Percentiles rank a stretch among this genome's conserved stretches.
Evolutionary conservation across 1,140 invertebrate species (phyloP).

Genomic region (Drosophila orosa): DNA sequence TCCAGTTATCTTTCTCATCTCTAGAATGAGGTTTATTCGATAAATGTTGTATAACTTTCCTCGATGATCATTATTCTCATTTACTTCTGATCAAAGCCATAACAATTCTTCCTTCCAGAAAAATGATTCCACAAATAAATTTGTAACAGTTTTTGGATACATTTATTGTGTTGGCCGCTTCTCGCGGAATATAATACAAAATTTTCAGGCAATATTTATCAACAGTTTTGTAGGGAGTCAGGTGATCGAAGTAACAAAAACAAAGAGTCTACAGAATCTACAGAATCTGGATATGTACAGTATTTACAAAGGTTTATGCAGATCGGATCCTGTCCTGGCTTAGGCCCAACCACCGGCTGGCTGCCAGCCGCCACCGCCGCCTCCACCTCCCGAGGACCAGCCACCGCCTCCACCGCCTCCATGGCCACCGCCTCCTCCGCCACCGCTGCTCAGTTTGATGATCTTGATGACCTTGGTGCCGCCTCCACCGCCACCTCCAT

Average conservation of each 20-base stretch:
- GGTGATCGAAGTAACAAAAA: slow-evolving; percentile 19
- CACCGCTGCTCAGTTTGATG: slow-evolving; percentile 43
- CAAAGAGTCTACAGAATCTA: neutral
- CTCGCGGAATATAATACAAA: slow-evolving; percentile 8
- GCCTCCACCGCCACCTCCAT: slow-evolving; percentile 42
- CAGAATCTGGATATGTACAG: slow-evolving; percentile 59
- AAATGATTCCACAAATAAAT: neutral
- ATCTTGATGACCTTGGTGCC: slow-evolving; percentile 62
- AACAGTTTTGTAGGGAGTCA: slow-evolving; percentile 18
- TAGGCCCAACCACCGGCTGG: slow-evolving; percentile 79
- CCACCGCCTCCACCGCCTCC: slow-evolving; percentile 50
- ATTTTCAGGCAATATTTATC: slow-evolving; percentile 8
- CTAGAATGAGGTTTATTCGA: too few species aligned
- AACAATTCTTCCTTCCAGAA: neutral
- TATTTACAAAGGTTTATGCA: slow-evolving; percentile 58
- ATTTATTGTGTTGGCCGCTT: slow-evolving; percentile 27
- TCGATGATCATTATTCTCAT: neutral
- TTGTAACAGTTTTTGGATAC: slow-evolving; percentile 15
- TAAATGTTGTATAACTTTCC: neutral
- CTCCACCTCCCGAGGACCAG: slow-evolving; percentile 39
- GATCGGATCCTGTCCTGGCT: neutral
- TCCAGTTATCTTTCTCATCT: too few species aligned
- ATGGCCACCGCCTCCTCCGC: slow-evolving; percentile 51
- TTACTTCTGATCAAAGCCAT: neutral
- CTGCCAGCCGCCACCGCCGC: slow-evolving; percentile 74